Conservation (phyloP, 2,113 vertebrate species). For the Penelope pileata region DNA sequence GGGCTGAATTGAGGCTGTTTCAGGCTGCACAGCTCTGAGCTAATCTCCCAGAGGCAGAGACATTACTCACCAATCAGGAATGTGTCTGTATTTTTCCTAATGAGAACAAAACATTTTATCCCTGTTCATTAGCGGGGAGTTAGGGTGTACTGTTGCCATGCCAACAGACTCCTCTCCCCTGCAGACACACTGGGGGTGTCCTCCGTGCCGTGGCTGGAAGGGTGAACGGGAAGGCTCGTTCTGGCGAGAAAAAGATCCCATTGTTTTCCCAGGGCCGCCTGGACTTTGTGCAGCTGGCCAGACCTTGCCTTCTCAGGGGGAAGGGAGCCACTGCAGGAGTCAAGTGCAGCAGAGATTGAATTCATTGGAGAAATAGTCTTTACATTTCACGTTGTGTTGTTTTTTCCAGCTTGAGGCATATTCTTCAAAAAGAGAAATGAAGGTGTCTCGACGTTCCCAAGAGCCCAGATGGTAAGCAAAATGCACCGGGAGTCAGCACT, state of each 20-base stretch:
- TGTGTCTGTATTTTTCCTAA: constrained; percentile 77
- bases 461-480: constrained; percentile 70
- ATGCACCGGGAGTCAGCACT: background rate
- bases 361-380: constrained; percentile 53
- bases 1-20: constrained; percentile 61
- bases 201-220: constrained; percentile 50
- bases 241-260: constrained; percentile 59
- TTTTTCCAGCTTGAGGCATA: constrained; percentile 66
- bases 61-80: constrained; percentile 78
- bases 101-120: constrained; percentile 78
- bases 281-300: constrained; percentile 55
- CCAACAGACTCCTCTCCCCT: constrained; percentile 69
- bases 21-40: constrained; percentile 63
- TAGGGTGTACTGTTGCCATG: constrained; percentile 70
- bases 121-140: constrained; percentile 71
- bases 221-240: constrained; percentile 44
- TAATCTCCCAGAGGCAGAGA: constrained; percentile 72
- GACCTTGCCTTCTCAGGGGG: constrained; percentile 31
- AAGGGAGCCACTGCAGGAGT: constrained; percentile 39
- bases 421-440: constrained; percentile 67
- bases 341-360: constrained; percentile 55
- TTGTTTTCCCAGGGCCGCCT: constrained; percentile 59
- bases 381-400: constrained; percentile 62
- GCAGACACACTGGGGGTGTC: constrained; percentile 55
- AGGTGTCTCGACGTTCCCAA: constrained; percentile 57